Percentiles rank a stretch among this genome's conserved stretches.
These are phyloP conservation scores for Rhinatrema bivittatum DNA, from an alignment of 2,797 vertebrate genomes.

Conservation along the genomic window DNA sequence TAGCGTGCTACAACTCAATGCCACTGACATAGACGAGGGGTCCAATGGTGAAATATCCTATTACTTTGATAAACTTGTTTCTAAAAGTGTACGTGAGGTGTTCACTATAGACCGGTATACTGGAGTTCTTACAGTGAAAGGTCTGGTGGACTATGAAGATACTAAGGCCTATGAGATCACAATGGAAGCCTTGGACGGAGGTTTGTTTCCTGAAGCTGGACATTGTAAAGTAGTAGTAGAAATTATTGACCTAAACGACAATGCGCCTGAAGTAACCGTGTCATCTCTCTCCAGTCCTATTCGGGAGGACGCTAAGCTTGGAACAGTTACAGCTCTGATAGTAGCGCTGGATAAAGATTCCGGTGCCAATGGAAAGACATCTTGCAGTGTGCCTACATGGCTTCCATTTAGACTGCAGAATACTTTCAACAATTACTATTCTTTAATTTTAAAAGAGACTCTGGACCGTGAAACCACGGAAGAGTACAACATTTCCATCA, in stretches of 20 bases:
- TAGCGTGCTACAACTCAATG: slow-evolving; percentile 34
- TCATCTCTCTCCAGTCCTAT: slow-evolving; percentile 12
- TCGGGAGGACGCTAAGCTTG: slow-evolving; percentile 8
- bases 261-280: slow-evolving; percentile 16
- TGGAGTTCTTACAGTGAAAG: background rate
- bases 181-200: background rate
- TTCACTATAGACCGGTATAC: slow-evolving; percentile 35
- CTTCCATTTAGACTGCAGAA: slow-evolving; percentile 43
- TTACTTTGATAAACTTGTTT: slow-evolving; percentile 41
- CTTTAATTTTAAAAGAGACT: slow-evolving; percentile 10
- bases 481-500: slow-evolving; percentile 26
- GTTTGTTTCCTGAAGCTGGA: background rate
- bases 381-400: slow-evolving; percentile 47
- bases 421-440: slow-evolving; percentile 15
- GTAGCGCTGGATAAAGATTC: slow-evolving; percentile 33
- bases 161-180: background rate
- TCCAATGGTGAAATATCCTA: slow-evolving; percentile 39
- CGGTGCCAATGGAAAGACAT: slow-evolving; percentile 45
- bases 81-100: slow-evolving; percentile 33
- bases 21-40: slow-evolving; percentile 34
- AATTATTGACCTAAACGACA: slow-evolving; percentile 23
- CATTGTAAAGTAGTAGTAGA: slow-evolving; percentile 8
- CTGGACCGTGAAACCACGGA: slow-evolving; percentile 24
- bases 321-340: slow-evolving; percentile 17
- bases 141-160: background rate